Evolutionary conservation across 2,113 vertebrate genomes (phyloP), one percentile per base, ranked within the genome.

Genomic region (Plotosus lineatus): DNA sequence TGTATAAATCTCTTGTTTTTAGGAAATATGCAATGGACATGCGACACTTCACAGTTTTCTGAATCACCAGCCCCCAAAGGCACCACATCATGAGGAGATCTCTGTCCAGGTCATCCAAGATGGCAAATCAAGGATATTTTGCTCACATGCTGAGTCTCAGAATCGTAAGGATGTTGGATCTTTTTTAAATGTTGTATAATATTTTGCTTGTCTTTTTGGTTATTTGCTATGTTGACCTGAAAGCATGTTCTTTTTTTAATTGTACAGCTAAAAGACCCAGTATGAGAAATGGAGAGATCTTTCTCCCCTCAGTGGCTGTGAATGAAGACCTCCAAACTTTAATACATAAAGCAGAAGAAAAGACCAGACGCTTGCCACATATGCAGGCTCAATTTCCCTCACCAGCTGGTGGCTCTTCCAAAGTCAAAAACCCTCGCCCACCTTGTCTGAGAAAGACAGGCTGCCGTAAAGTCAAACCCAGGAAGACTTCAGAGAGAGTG

Each of bases 21-120:
- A 98, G 97, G 96, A 97, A 88, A 89, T 94, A 33, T 95, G 93
- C 91, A 89, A 88, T 26, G 93, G 93, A 82, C 95, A 94, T 55
- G 89, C 94, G 66, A 93, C 94, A 91, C 94, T 95, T 89, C 93
- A 93, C 87, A 87, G 89, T 81, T 94, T 94, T 88, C 90, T 96
- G 88, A 96, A 91, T 86, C 88, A 92, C 53, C 92, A 88, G 92
- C 92, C 94, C 89, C 85, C 93, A 82, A 90, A 94, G n/a, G 88
- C 94, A n/a, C 91, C 93, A 0, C 93, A 95, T 80, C 95, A 94
- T 83, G 94, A 97, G 84, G 96, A 96, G 9, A 88, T 88, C 88
- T 92, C 92, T 28, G 92, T 95, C 81, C 88, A 91, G 81, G 90
- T 93, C 81, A 88, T 81, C 81, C 92, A 95, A 82, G 95, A 97